These are phyloP conservation scores for Rhingia rostrata DNA, from an alignment of 2,888 invertebrate species.

Conservation along the genomic window DNA sequence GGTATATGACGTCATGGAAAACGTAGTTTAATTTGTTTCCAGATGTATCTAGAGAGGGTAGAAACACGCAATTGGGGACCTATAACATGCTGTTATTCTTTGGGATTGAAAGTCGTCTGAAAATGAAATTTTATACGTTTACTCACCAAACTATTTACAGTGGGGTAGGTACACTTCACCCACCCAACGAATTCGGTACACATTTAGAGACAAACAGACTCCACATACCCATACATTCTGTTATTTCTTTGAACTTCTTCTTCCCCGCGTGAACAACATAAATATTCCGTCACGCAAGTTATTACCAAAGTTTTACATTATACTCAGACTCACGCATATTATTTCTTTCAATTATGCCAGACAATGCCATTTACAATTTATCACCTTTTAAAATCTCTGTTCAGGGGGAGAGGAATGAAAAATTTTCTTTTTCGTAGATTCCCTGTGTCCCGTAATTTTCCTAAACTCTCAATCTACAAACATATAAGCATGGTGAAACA, in stretches of 20 bases:
- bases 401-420: background rate
- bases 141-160: background rate
- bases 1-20: constrained; percentile 51
- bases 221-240: constrained; percentile 2
- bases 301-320: background rate
- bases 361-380: background rate
- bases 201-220: constrained; percentile 18
- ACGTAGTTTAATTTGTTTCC: constrained; percentile 14
- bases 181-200: background rate
- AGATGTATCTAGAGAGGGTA: constrained; percentile 3
- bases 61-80: constrained; percentile 1
- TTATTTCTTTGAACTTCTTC: constrained; percentile 10
- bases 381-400: constrained; percentile 5
- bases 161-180: background rate
- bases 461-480: constrained; percentile 33
- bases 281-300: constrained; percentile 36
- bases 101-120: constrained; percentile 40
- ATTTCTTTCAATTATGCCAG: constrained; percentile 20
- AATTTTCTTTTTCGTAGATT: background rate
- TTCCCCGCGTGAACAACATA: background rate
- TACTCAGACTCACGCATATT: constrained; percentile 5
- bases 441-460: background rate
- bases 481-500: constrained; percentile 3
- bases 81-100: constrained; percentile 34
- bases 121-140: constrained; percentile 1